Evolutionary conservation across 2,113 vertebrate species (phyloP), one percentile per base, ranked within the genome.

Genomic region (Otus sunia): DNA sequence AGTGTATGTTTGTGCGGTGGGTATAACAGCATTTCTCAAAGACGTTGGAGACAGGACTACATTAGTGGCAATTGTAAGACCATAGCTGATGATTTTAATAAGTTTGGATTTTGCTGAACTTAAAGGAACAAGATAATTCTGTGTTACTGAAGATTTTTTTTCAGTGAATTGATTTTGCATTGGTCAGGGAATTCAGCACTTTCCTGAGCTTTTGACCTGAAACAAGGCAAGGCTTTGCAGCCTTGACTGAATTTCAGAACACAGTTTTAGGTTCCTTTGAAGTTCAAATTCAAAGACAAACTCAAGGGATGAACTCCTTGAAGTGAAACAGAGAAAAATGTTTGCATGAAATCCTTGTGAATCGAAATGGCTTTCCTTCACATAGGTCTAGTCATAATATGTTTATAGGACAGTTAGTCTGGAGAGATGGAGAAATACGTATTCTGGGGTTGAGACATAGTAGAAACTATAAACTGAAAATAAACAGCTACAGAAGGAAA

Each of bases 241-340:
- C 55, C 56, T 81, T 84, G 63, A 69, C 83, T 90, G 79, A 75
- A 67, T 86, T 95, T 96, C 76, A 63, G 62, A 37, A 60, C 7
- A 2, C 1, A 2, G 41, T 73, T 94, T 90, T 77, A 69, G 55
- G 41, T 77, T 73, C 29, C 72, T 95, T 94, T 90, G 82, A 94
- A 86, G 67, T n/a, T 69, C 59, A 86, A 96, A 86, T 62, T 92
- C 88, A 92, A 94, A 96, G 85, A 56, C 71, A 92, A 82, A 82
- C n/a, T 85, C 26, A 59, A 95, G 26, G 17, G 34, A 85, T 82
- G 19, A 92, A 49, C 37, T 67, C 56, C 77, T 63, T 87, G 60
- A 90, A 96, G 53, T 86, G 39, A 89, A 86, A 69, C 34, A 45
- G 58, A 63, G 32, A 82, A 71, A 94, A 83, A 66, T 25, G 25